A percentile compares a stretch with the other conserved stretches of the same genome.
Evolutionary conservation across 2,797 vertebrate species (phyloP).

Genomic region (Valencia hispanica): DNA sequence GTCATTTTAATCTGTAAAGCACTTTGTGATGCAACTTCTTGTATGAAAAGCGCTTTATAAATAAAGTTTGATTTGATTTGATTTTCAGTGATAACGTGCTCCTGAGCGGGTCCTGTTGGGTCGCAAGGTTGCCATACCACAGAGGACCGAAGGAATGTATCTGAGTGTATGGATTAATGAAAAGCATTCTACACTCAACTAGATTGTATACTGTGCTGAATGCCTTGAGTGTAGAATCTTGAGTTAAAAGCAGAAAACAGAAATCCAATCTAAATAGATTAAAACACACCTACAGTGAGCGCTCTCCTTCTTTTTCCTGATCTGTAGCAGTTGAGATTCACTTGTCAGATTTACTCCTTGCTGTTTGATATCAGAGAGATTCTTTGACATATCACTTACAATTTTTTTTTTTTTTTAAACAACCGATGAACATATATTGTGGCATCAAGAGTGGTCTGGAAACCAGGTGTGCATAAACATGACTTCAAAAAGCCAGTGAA

Average conservation of each 20-base stretch:
- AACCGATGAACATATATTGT: background rate
- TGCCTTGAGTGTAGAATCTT: too few relatives aligned
- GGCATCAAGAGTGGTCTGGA: background rate
- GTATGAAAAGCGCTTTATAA: too few relatives aligned
- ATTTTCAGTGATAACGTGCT: constrained; percentile 11
- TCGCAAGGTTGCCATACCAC: constrained; percentile 26
- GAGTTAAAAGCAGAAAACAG: background rate
- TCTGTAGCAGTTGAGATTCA: background rate
- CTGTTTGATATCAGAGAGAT: background rate
- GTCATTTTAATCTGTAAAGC: too few relatives aligned
- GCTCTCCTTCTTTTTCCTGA: background rate
- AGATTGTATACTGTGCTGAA: too few relatives aligned
- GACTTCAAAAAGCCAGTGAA: background rate
- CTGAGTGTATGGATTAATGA: background rate
- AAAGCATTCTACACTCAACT: background rate
- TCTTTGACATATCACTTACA: background rate
- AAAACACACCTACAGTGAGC: too few relatives aligned
- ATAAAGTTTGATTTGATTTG: too few relatives aligned
- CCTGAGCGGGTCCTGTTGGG: constrained; percentile 20
- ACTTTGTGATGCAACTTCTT: too few relatives aligned
- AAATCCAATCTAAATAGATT: background rate
- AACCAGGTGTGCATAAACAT: background rate
- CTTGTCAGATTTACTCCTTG: background rate
- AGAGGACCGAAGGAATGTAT: constrained; percentile 9
- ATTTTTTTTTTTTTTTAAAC: background rate